Conservation (phyloP, 2,797 vertebrate genomes). For the Rhinella marina region DNA sequence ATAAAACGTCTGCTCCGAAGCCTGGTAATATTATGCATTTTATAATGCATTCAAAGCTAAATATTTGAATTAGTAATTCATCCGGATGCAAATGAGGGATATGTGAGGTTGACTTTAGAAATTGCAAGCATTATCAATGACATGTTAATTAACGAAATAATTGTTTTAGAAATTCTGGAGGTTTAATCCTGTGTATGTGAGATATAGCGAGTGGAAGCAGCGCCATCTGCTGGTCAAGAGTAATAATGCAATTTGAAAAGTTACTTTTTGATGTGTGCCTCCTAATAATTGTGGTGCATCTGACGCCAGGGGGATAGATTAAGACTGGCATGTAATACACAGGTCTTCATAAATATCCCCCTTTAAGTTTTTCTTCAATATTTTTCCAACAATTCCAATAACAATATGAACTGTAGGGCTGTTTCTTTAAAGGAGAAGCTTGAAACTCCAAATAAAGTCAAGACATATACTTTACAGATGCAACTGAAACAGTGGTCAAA, state of each 20-base stretch:
- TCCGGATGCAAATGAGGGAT: neutral
- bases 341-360: too few relatives aligned
- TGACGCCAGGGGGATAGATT: too few relatives aligned
- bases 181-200: neutral
- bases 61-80: neutral
- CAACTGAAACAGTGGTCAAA: neutral
- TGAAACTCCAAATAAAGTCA: neutral
- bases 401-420: too few relatives aligned
- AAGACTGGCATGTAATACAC: too few relatives aligned
- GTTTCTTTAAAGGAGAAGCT: neutral
- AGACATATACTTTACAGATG: neutral
- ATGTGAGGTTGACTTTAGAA: neutral
- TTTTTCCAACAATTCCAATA: too few relatives aligned
- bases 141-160: conserved; percentile 14
- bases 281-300: too few relatives aligned
- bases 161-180: conserved; percentile 12
- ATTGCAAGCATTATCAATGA: neutral
- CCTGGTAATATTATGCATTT: neutral
- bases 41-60: neutral
- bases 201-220: neutral
- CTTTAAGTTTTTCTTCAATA: too few relatives aligned
- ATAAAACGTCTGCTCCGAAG: neutral
- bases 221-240: neutral
- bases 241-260: neutral
- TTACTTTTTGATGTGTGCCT: neutral